Base-by-base conservation (phyloP, 1,140 invertebrate genomes). In the Saccostrea echinata region DNA sequence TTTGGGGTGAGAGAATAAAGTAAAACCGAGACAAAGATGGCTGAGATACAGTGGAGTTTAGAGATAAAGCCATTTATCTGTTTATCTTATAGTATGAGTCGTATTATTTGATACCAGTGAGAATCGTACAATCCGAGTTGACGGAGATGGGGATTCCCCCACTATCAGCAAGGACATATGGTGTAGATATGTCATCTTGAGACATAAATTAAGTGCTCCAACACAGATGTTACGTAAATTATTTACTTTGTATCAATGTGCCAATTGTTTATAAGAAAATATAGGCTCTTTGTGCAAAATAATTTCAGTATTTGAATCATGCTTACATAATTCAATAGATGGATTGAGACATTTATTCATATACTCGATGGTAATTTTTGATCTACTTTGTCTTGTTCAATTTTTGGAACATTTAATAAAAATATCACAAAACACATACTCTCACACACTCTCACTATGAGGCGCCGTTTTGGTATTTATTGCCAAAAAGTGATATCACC, bases 51-150 rank as follows among this genome's bases (percentile, higher is more conserved):
- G 21, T 64, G 57, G 21, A 21, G 57, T 24, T 24, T 64, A 0
- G 24, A 64, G 57, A 64, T 64, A 64, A 64, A 64, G 57, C 43
- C 57, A 64, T 64, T 64, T 64, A 64, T 64, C 57, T 64, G 57
- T 64, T 64, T 64, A 64, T 64, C 57, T n/a, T 21, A 64, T 64
- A n/a, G 57, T 21, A 24, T n/a, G 57, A 64, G 18, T n/a, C 4
- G 57, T 64, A 64, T 64, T 64, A 64, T 64, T 64, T 64, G 57
- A 64, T 64, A 64, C 57, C 57, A 64, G 57, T 64, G 57, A 64
- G 57, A 64, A 64, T n/a, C 57, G 57, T 24, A 43, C 21, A 64
- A 21, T 24, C 57, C 21, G 57, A 64, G 18, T 64, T 64, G 57
- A 64, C 57, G n/a, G 57, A 24, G 57, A 64, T 64, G 57, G 57